Evolutionary conservation across 2,888 invertebrate genomes (phyloP).

Genomic region (Ormyrus labotus): DNA sequence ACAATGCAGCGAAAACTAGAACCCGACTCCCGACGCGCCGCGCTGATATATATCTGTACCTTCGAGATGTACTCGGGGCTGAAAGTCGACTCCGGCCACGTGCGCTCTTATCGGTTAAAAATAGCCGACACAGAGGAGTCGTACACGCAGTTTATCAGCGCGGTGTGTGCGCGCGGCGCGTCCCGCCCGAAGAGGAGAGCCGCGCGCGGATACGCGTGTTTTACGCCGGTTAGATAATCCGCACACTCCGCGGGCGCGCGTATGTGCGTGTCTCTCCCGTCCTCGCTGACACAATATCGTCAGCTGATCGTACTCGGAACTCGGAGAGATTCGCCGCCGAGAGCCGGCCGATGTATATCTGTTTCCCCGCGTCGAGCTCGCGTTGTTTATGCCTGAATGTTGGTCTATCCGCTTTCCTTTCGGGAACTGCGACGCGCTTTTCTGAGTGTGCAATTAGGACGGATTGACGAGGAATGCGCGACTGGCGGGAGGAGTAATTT

Average conservation of each 20-base stretch:
- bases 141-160: slow-evolving; percentile 35
- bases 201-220: no score
- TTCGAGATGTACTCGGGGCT: background rate
- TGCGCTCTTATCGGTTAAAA: slow-evolving; percentile 21
- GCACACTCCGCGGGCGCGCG: background rate
- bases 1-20: no score
- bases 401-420: background rate
- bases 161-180: background rate
- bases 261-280: no score
- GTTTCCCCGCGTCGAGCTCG: background rate
- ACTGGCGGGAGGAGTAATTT: no score
- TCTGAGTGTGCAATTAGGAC: background rate
- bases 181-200: no score
- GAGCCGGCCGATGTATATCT: background rate
- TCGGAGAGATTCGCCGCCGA: background rate
- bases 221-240: slow-evolving; percentile 15
- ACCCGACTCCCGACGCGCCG: background rate
- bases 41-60: slow-evolving; percentile 1
- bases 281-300: background rate
- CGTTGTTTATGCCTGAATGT: slow-evolving; percentile 3
- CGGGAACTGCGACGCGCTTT: slow-evolving; percentile 5
- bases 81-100: slow-evolving; percentile 24
- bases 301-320: slow-evolving; percentile 53
- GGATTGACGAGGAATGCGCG: background rate
- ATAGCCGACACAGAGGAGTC: background rate